Evolutionary conservation across 2,888 invertebrate genomes (phyloP), one percentile per base, ranked within the genome.

Genomic region (Tuberolachnus salignus): DNA sequence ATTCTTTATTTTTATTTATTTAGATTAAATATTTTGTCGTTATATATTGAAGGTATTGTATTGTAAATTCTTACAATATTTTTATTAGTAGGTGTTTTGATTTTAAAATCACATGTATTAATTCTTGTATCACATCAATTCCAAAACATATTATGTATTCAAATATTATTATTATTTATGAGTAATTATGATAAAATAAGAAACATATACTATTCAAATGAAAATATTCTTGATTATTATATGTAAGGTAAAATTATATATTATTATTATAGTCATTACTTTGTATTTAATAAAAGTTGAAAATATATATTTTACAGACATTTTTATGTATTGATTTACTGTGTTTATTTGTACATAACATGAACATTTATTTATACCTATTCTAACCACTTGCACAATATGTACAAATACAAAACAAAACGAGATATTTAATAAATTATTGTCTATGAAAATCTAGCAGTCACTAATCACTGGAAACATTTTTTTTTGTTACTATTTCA

Each of bases 1-100:
- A 78, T 67, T 67, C 26, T 78, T 6, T 67, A 78, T 67, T 78
- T 78, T 69, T 78, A 69, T 69, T 78, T 78, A 42, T 69, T 78
- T 67, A 78, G 42, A 42, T n/a, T 69, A 66, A 13, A 34, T 16
- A 59, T 14, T 46, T 69, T 19, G 10, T 78, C 23, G 21, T 69
- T 78, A 49, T 61, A 21, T 23, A 67, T 11, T 57, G 26, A 16
- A 51, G 16, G 21, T 26, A 69, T 69, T 16, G 59, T 78, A 49
- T 59, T 69, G 55, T 78, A 69, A 67, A 42, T 69, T n/a, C n/a
- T 51, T 69, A 59, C 34, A 78, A 69, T 49, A 57, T 26, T 57
- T 67, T 26, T 26, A 19, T 64, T 19, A 10, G 42, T 74, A 64
- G 55, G 19, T 55, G 14, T 51, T 75, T 53, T 49, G 23, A 67